Evolutionary conservation across 37 sponge, comb jelly and placozoan genomes (phyloP), one percentile per base, ranked within the genome.

Genomic region (Halisarca cf. caerulea): DNA sequence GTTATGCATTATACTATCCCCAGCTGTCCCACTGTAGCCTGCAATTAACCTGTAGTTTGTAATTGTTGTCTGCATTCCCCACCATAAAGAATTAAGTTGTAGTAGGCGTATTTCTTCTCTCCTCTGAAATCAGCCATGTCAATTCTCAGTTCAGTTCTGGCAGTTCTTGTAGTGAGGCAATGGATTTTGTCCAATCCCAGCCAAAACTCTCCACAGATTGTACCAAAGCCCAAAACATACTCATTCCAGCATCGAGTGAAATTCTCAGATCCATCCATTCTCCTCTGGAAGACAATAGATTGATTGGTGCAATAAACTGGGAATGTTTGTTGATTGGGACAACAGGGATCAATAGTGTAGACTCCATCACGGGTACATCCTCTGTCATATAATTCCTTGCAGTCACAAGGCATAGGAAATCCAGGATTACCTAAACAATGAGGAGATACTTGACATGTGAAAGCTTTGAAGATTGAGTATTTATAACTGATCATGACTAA

Each of bases 191-290:
- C 78, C 28, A 77, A 44, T 2, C 78, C 78, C 47, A 77, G 45
- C 78, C 78, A 77, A 2, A 27, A 28, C 37, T 77, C 78, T 40
- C 78, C 40, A 15, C 37, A 40, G 30, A 40, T 21, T 27, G 32
- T n/a, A 27, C 78, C 78, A 25, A 77, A 77, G n/a, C 78, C 78
- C 36, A 1, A 24, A 20, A 77, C 78, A 51, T 77, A 77, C 44
- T 77, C 45, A 1, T 0, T 2, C 78, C 78, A 77, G 2, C 21
- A 0, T 20, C 78, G 20, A 36, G 34, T 5, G 28, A 77, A 77
- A 36, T 77, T 37, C 30, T 77, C 78, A 6, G 78, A 77, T 77
- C 44, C 78, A 36, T 77, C 78, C 30, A 53, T 77, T 30, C 78
- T 30, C 23, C 78, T 33, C 37, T 77, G 78, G 54, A 77, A 77